A percentile compares a stretch with the other conserved stretches of the same genome.
phyloP scores from a whole-genome alignment of 2,888 invertebrate genomes.

The Urechis unicinctus region DNA sequence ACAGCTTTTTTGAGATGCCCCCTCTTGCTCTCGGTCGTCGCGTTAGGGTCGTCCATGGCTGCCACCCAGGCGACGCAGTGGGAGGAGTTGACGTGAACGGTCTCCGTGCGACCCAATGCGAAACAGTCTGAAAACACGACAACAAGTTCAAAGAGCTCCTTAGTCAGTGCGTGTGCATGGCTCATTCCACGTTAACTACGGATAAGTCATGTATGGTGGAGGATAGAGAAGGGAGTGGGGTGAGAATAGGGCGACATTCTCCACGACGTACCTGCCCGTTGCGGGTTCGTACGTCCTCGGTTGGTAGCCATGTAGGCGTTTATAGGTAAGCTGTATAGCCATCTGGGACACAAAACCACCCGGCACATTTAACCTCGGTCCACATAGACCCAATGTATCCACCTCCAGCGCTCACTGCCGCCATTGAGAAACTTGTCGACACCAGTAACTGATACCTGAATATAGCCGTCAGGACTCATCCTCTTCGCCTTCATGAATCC shows the following conservation, averaged over 20 bases:
- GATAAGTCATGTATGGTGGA: no score
- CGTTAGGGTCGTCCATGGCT: constrained; percentile 27
- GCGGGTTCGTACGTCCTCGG: constrained; percentile 37
- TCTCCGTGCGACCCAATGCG: constrained; percentile 57
- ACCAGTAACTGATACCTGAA: no score
- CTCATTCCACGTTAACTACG: no score
- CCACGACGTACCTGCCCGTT: constrained; percentile 25
- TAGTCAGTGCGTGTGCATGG: no score
- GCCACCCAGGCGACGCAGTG: constrained; percentile 47
- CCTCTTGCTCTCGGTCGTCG: constrained; percentile 23
- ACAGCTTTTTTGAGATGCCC: constrained; percentile 27
- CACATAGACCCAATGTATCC: no score
- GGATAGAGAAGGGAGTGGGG: no score
- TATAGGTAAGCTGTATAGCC: constrained; percentile 57
- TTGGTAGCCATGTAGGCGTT: constrained; percentile 52
- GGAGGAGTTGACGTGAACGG: constrained; percentile 57
- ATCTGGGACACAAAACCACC: constrained; percentile 43
- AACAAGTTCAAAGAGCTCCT: no score
- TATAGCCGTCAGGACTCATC: constrained; percentile 34
- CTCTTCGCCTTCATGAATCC: constrained; percentile 33
- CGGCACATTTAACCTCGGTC: neutral
- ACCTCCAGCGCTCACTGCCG: no score
- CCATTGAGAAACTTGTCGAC: no score
- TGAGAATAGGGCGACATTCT: neutral
- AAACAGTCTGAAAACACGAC: constrained; percentile 12